Base-by-base conservation (phyloP, 2,113 vertebrate species). In the Pelecanoides urinatrix region DNA sequence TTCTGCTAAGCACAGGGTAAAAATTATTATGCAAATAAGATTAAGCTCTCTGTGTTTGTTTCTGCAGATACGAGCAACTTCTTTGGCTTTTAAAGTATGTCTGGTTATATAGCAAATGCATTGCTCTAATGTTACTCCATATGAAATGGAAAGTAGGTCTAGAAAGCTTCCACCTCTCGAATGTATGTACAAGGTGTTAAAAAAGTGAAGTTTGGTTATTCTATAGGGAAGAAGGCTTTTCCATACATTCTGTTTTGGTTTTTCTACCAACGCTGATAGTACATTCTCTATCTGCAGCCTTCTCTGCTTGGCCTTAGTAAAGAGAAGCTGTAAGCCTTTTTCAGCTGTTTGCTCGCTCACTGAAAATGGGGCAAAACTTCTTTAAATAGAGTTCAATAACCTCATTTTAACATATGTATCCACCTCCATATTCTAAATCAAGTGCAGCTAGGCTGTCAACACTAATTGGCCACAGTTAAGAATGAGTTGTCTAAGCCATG, bases 381-480 rank as follows among this genome's bases (percentile, higher is more conserved):
- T 93, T 71, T 59, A 82, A 85, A 68, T 13, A 44, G 62, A 76
- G 42, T 88, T 88, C 42, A 59, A 1, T 73, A 93, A 80, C 75
- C 55, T 86, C 59, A 44, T 67, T 86, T 92, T 66, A 77, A 82
- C 30, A 34, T 83, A 26, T 7, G 49, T 1, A 0, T 80, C 55
- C 90, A 29, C 38, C 18, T 94, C 67, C 55, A 11, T 83, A 47
- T n/a, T 72, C 55, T 59, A 91, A 93, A 88, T 80, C 38, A 77
- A 62, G 71, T 63, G 55, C 56, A 71, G 56, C 68, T 63, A 74
- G 52, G 59, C 63, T 96, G 88, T 96, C 94, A 93, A 40, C 42
- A 58, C 55, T 93, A 92, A 86, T 79, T 83, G 47, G 86, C 86
- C 59, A 74, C 88, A 77, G 72, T 92, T 94, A 74, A 88, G 93